Base-by-base conservation (phyloP, 2,113 vertebrate species). In the Cynoglossus semilaevis region DNA sequence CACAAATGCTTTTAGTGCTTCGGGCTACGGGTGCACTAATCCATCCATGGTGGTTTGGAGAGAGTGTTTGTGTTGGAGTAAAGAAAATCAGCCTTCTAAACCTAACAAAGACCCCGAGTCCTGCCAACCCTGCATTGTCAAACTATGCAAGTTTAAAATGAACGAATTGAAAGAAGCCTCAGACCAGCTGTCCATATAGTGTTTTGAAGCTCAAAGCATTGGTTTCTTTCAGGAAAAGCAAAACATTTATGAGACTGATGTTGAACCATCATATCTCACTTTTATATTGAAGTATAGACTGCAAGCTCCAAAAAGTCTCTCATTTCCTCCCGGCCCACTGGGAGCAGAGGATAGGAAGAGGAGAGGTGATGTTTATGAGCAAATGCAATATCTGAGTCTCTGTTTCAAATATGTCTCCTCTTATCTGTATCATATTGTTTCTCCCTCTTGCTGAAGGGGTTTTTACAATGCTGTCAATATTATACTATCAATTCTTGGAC, bases 401-500 rank as follows among this genome's bases (percentile, higher is more conserved):
- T 34, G 37, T 61, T 65, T 76, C 52, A 68, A 61, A 77, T 38
- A 54, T 43, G 70, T 86, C 72, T 73, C 57, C n/a, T 77, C 64
- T 66, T 72, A 79, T 78, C 70, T 72, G 43, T 15, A 45, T 60
- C 68, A 66, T 11, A 62, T 61, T 46, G 51, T 43, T 51, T 72
- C 58, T 63, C 17, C 35, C 44, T 62, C 29, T 72, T 18, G 45
- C 68, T 62, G 56, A 50, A 70, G 61, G 57, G 61, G 57, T 59
- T 58, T 72, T 63, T 59, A 41, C 22, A 54, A 44, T 34, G 42
- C 46, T 48, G 55, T 34, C 67, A 76, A 64, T 70, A 76, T 72
- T 45, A 70, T 62, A 67, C 60, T 58, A 84, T 78, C 79, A 74
- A 65, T 81, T 58, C 67, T n/a, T 19, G 60, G 54, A 77, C 38